phyloP scores from a whole-genome alignment of 2,888 invertebrate genomes.

The Druceiella hillmani region DNA sequence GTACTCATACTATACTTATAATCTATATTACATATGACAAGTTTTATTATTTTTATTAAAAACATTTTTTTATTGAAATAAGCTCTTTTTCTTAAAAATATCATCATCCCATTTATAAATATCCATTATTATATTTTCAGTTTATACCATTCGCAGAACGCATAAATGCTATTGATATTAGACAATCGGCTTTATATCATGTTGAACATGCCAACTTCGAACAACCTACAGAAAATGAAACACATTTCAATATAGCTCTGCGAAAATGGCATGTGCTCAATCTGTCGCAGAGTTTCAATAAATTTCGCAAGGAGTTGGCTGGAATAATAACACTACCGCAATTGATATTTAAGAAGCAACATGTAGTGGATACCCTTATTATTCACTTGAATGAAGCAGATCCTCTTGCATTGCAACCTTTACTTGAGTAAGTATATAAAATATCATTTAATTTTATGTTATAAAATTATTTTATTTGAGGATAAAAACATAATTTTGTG shows the following conservation, averaged over 20 bases:
- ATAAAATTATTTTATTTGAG: conserved; percentile 10
- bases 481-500: conserved; percentile 10
- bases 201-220: conserved; percentile 73
- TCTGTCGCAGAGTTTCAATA: conserved; percentile 73
- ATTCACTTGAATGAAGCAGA: conserved; percentile 69
- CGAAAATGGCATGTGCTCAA: conserved; percentile 89
- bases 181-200: conserved; percentile 76
- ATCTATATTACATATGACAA: not conserved
- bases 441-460: conserved; percentile 10
- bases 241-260: conserved; percentile 76
- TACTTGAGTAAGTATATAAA: conserved; percentile 70
- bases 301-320: conserved; percentile 70
- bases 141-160: conserved; percentile 85
- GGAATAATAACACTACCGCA: conserved; percentile 79
- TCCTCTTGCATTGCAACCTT: conserved; percentile 68
- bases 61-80: too few species aligned
- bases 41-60: too few species aligned
- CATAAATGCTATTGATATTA: conserved; percentile 76
- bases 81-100: conserved; percentile 8
- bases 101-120: conserved; percentile 3
- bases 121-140: conserved; percentile 43
- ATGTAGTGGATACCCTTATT: conserved; percentile 65
- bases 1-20: too few species aligned
- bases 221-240: conserved; percentile 63
- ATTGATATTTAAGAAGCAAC: conserved; percentile 72